Base-by-base conservation (phyloP, 2,113 vertebrate genomes). In the Ictalurus furcatus region DNA sequence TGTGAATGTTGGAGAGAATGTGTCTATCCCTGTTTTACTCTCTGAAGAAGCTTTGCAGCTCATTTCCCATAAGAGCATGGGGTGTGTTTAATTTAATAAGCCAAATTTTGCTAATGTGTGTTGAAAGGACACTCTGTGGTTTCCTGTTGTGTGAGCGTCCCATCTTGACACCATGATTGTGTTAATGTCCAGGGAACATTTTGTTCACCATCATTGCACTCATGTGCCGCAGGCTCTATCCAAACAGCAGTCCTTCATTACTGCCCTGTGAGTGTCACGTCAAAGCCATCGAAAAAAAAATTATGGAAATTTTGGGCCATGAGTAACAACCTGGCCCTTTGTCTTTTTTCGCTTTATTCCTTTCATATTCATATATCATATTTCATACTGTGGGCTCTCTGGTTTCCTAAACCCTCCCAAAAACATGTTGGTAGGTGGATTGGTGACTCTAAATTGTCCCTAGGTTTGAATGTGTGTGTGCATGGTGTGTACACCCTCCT, bases 61-160 rank as follows among this genome's bases (percentile, higher is more conserved):
- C 52, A 40, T 40, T 76, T 81, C 76, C 52, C 81, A 67, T 71
- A 78, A 85, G 78, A 44, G 9, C 56, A 14, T 28, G n/a, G 34
- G 69, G 81, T 44, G 59, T 78, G 89, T 84, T 85, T 85, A 67
- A 90, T 88, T 82, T 90, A 89, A 90, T 90, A 67, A 90, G 74
- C 82, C 67, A 73, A 85, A 90, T 85, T 91, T 61, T n/a, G 59
- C 67, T 91, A 88, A 90, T 90, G 84, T 84, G 88, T 76, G 82
- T 74, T 86, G 30, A 89, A 80, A 91, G 78, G 74, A 63, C n/a
- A 82, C 85, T 87, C n/a, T 84, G 79, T 58, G 56, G 52, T 63
- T 87, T 40, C n/a, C 76, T 48, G 85, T 80, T 86, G 87, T 34
- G 61, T 85, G 84, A 82, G 73, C 40, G 52, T 67, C 84, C 61